Evolutionary conservation across 2,888 invertebrate genomes (phyloP).

Genomic region (Acanthococcus lagerstroemiae): DNA sequence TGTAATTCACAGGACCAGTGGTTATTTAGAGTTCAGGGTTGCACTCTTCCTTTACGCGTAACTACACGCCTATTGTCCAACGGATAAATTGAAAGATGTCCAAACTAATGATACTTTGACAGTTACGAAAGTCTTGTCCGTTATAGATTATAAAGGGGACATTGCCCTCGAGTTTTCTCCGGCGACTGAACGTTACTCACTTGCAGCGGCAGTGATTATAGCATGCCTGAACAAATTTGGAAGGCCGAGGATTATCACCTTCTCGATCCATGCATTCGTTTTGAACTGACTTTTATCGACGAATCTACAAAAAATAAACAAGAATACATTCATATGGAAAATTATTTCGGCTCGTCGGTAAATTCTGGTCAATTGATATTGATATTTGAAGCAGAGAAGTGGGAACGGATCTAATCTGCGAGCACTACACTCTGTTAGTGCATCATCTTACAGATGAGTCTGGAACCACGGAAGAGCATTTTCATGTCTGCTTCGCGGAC

Average conservation of each 20-base stretch:
- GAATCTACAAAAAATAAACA: constrained; percentile 42
- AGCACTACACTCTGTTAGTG: too few relatives aligned
- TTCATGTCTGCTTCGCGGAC: too few relatives aligned
- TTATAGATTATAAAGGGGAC: neutral
- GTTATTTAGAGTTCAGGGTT: too few relatives aligned
- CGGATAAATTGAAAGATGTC: too few relatives aligned
- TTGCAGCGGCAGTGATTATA: constrained; percentile 44
- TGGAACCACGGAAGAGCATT: too few relatives aligned
- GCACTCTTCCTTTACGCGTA: too few relatives aligned
- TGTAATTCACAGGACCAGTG: too few relatives aligned
- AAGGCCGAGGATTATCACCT: constrained; percentile 72
- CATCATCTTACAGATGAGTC: too few relatives aligned
- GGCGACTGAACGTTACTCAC: too few relatives aligned
- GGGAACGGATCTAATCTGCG: constrained; percentile 14
- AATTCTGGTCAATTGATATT: neutral
- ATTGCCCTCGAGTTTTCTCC: neutral
- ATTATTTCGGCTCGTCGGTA: neutral
- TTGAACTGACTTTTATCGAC: constrained; percentile 56
- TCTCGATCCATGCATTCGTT: constrained; percentile 79
- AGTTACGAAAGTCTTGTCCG: too few relatives aligned
- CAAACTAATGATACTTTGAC: too few relatives aligned
- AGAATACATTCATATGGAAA: neutral
- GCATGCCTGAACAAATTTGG: constrained; percentile 59
- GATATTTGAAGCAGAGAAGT: constrained; percentile 9
- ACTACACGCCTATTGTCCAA: too few relatives aligned